Evolutionary conservation across 2,888 invertebrate species (phyloP).

Genomic region (Caenorhabditis parvicauda): DNA sequence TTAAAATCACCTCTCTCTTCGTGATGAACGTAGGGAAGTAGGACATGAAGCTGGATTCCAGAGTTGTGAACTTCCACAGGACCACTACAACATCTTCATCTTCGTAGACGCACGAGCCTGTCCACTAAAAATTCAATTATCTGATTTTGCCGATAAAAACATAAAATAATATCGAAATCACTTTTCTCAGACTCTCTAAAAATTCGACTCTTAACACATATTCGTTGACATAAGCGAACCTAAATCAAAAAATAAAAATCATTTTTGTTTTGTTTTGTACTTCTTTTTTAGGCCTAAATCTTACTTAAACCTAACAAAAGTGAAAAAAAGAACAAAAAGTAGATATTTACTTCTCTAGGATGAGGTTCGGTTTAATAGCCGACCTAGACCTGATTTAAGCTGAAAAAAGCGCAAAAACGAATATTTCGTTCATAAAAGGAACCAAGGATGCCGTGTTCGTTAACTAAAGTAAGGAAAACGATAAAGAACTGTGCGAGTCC

Average conservation of each 20-base stretch:
- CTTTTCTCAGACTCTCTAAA: not conserved
- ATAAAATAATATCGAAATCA: not conserved
- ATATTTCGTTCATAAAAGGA: too few species aligned
- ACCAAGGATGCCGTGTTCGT: not conserved
- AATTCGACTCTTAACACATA: not conserved
- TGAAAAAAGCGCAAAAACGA: too few species aligned
- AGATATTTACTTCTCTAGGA: too few species aligned
- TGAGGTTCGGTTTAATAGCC: too few species aligned
- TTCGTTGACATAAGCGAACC: too few species aligned
- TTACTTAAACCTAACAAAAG: too few species aligned
- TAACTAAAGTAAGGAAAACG: not conserved
- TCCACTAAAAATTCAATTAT: conserved; percentile 46
- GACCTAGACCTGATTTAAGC: too few species aligned
- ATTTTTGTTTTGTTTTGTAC: not conserved
- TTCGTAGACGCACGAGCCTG: conserved; percentile 53
- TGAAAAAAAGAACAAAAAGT: too few species aligned
- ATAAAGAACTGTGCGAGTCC: not conserved
- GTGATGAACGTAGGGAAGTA: conserved; percentile 53
- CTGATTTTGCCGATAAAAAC: not conserved
- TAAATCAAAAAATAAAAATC: not conserved
- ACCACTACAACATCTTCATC: conserved; percentile 52
- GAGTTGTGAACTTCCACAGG: conserved; percentile 45
- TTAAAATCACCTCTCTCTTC: conserved; percentile 31
- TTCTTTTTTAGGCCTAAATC: not conserved
- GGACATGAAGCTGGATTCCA: conserved; percentile 39